These are phyloP conservation scores for Ophion ventricosus DNA, from an alignment of 2,888 invertebrate genomes.

Conservation along the genomic window DNA sequence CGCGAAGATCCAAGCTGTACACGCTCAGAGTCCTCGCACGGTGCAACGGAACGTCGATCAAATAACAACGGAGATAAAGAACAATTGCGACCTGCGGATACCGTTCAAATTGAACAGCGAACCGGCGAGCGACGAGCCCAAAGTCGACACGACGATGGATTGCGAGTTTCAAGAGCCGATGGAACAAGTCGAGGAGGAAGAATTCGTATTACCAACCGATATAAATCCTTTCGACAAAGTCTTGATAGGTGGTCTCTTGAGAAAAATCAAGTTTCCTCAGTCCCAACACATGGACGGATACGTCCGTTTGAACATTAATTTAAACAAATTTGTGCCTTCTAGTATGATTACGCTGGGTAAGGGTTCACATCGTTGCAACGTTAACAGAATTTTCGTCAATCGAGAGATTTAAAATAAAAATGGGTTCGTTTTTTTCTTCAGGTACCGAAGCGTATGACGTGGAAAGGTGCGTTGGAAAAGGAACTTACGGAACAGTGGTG, in stretches of 20 bases:
- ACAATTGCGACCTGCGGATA: constrained; percentile 81
- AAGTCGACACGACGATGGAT: constrained; percentile 77
- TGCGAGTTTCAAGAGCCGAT: constrained; percentile 78
- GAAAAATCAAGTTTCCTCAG: constrained; percentile 89
- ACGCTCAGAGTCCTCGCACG: constrained; percentile 82
- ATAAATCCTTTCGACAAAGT: constrained; percentile 93
- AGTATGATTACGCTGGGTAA: constrained; percentile 81
- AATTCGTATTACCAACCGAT: constrained; percentile 77
- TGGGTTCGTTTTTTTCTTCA: constrained; percentile 63
- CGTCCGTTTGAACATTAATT: constrained; percentile 77
- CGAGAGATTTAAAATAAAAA: not conserved
- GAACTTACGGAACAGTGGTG: constrained; percentile 92
- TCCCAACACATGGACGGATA: constrained; percentile 83
- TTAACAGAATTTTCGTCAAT: not conserved
- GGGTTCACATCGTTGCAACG: constrained; percentile 31
- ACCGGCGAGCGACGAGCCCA: constrained; percentile 63
- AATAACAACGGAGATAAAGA: constrained; percentile 81
- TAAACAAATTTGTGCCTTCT: constrained; percentile 82
- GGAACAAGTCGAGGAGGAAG: constrained; percentile 79
- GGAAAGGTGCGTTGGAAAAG: constrained; percentile 91
- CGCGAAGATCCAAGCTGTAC: constrained; percentile 80
- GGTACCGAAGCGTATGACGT: constrained; percentile 82
- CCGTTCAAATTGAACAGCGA: constrained; percentile 75
- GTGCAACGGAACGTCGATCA: constrained; percentile 82
- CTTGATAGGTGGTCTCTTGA: constrained; percentile 88